Evolutionary conservation across 2,888 invertebrate species (phyloP).

Genomic region (Brenthis daphne): DNA sequence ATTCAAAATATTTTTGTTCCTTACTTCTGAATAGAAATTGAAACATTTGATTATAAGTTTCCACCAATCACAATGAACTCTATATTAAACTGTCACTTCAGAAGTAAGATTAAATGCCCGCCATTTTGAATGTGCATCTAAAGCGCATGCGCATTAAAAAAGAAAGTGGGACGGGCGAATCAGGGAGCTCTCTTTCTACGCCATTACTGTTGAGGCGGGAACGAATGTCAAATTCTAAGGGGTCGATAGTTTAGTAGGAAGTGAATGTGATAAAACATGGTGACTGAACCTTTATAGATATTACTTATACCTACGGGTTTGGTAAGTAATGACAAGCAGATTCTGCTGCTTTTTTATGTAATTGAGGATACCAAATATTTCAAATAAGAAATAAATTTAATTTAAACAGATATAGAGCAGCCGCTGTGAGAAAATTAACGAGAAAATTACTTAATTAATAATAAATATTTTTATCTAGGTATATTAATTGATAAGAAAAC

Average conservation of each 20-base stretch:
- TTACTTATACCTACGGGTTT: too few species aligned
- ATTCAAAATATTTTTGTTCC: background rate
- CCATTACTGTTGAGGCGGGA: conserved; percentile 70
- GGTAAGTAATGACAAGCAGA: too few species aligned
- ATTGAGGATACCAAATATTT: too few species aligned
- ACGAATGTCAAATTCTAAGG: conserved; percentile 45
- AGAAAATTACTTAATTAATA: too few species aligned
- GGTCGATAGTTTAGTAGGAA: conserved; percentile 47
- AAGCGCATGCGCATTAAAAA: conserved; percentile 55
- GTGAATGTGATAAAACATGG: background rate
- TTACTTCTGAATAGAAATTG: background rate
- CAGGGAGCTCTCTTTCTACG: conserved; percentile 49
- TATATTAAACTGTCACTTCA: conserved; percentile 42
- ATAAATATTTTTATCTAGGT: too few species aligned
- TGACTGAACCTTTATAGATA: too few species aligned
- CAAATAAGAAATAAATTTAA: too few species aligned
- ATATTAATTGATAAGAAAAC: too few species aligned
- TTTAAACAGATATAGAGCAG: too few species aligned
- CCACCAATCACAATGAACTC: conserved; percentile 27
- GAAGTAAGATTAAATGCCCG: conserved; percentile 36
- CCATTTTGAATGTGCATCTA: conserved; percentile 56
- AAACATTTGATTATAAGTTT: conserved; percentile 12
- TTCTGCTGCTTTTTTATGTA: too few species aligned
- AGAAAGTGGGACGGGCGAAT: conserved; percentile 66
- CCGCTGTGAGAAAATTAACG: too few species aligned